Evolutionary conservation across 2,888 invertebrate genomes (phyloP).

Genomic region (Ennomos erosarius): DNA sequence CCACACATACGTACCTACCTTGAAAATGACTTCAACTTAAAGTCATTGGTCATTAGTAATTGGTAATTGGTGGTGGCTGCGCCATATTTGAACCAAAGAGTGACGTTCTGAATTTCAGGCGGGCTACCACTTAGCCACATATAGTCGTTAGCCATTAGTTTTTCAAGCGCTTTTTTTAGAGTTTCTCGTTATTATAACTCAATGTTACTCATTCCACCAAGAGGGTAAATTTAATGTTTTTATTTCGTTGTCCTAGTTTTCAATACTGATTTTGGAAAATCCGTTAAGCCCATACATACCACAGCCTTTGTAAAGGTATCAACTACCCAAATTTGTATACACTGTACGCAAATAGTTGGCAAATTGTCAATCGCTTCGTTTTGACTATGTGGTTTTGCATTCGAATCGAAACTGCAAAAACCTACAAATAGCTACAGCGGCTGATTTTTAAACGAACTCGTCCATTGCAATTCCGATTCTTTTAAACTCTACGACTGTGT

Average conservation of each 20-base stretch:
- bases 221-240: too few species aligned
- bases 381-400: constrained; percentile 54
- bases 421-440: constrained; percentile 52
- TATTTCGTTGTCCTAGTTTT: constrained; percentile 7
- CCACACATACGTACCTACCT: too few species aligned
- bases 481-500: constrained; percentile 37
- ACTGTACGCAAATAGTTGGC: constrained; percentile 40
- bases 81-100: too few species aligned
- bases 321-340: constrained; percentile 4
- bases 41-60: too few species aligned
- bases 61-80: too few species aligned
- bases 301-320: constrained; percentile 5
- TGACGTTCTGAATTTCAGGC: too few species aligned
- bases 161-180: too few species aligned
- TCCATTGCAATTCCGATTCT: constrained; percentile 42
- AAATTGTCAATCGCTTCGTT: constrained; percentile 57
- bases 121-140: too few species aligned
- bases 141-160: too few species aligned
- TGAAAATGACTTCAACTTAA: too few species aligned
- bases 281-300: constrained; percentile 15
- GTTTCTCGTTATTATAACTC: too few species aligned
- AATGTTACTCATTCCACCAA: too few species aligned
- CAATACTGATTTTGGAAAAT: constrained; percentile 14
- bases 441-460: constrained; percentile 52
- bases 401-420: constrained; percentile 53